phyloP scores from a whole-genome alignment of 2,113 vertebrate species.

The Eclectus roratus region DNA sequence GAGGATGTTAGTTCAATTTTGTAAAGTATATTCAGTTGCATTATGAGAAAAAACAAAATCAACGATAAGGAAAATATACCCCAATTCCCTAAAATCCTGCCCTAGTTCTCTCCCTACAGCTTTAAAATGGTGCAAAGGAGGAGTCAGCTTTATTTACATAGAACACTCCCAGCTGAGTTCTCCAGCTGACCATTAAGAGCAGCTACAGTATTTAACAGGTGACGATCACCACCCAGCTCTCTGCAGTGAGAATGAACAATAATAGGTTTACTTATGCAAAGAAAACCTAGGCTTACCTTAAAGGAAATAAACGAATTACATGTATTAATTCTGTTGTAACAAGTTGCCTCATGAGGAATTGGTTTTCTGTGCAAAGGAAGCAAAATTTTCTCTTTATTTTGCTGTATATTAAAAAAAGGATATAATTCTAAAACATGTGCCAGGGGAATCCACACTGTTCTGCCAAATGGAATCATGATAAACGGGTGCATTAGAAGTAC shows the following conservation, averaged over 20 bases:
- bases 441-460: not conserved
- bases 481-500: not conserved
- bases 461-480: not conserved
- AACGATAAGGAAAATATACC: not conserved
- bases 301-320: not conserved
- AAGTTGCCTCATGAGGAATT: not conserved
- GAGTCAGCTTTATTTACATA: slow-evolving; percentile 17
- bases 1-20: not conserved
- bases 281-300: not conserved
- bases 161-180: not conserved
- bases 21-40: not conserved
- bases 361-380: not conserved
- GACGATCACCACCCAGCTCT: not conserved
- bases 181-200: slow-evolving; percentile 13
- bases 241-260: not conserved
- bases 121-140: slow-evolving; percentile 31
- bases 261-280: not conserved
- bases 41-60: not conserved
- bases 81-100: not conserved
- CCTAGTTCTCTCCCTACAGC: not conserved
- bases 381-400: not conserved
- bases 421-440: not conserved
- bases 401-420: not conserved
- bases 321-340: not conserved
- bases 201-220: not conserved